A percentile compares a stretch with the other conserved stretches of the same genome.
phyloP scores from a whole-genome alignment of 92 coral and sea anemone species.

The Metridium senile region DNA sequence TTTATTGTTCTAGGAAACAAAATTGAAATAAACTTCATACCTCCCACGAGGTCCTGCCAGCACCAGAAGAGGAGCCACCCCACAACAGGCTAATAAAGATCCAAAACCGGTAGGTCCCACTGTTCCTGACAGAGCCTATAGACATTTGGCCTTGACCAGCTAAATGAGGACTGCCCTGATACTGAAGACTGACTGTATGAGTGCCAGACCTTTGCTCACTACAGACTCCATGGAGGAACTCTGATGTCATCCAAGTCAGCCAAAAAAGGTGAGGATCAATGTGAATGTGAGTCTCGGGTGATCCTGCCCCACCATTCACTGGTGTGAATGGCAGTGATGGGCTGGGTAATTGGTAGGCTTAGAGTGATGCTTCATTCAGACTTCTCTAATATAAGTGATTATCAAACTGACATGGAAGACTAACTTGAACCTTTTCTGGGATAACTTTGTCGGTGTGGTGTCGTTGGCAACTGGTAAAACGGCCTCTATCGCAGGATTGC shows the following conservation, averaged over 20 bases:
- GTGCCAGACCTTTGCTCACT: conserved; percentile 14
- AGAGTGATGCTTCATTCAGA: conserved; percentile 27
- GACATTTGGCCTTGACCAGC: conserved; percentile 19
- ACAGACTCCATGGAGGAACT: conserved; percentile 31
- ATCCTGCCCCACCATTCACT: conserved; percentile 22
- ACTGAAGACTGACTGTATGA: conserved; percentile 18
- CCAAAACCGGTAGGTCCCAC: conserved; percentile 17
- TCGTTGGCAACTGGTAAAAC: conserved; percentile 30
- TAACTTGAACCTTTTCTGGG: conserved; percentile 22
- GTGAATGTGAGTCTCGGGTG: conserved; percentile 17
- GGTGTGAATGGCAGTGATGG: conserved; percentile 30
- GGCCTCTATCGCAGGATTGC: conserved; percentile 29
- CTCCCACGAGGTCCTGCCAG: conserved; percentile 41
- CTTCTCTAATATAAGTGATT: conserved; percentile 21
- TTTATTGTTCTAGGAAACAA: neutral
- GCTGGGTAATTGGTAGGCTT: conserved; percentile 22
- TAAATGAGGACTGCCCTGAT: conserved; percentile 20
- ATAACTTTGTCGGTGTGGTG: conserved; percentile 12
- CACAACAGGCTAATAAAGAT: conserved; percentile 13
- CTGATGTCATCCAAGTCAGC: conserved; percentile 19
- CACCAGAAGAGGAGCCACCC: conserved; percentile 35
- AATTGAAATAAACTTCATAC: conserved; percentile 31
- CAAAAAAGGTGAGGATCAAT: conserved; percentile 25
- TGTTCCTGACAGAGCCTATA: conserved; percentile 21
- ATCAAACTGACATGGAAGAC: conserved; percentile 40